Conservation (phyloP, 2,888 invertebrate genomes). For the Latheticus oryzae region DNA sequence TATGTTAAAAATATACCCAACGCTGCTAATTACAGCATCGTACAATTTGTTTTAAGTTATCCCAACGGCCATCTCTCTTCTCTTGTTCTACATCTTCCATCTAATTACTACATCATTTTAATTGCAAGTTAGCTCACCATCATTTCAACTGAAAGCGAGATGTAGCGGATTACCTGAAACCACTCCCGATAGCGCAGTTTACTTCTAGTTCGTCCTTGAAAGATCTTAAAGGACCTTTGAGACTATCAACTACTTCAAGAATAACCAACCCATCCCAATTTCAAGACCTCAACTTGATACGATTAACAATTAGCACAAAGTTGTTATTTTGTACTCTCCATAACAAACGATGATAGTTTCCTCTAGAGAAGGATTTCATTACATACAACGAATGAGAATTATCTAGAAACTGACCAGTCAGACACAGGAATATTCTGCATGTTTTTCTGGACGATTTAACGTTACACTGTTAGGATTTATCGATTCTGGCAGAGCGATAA, state of each 20-base stretch:
- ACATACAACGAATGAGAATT: conserved; percentile 9
- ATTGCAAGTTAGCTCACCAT: no score
- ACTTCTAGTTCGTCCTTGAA: conserved; percentile 9
- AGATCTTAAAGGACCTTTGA: conserved; percentile 5
- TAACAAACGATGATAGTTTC: conserved; percentile 1
- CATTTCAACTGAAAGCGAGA: background rate
- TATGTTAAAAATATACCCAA: no score
- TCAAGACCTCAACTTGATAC: conserved; percentile 11
- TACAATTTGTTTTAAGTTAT: conserved; percentile 2
- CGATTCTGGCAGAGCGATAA: conserved; percentile 23
- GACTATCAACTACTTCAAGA: conserved; percentile 11
- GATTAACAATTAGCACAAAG: conserved; percentile 21
- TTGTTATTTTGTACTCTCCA: conserved; percentile 15
- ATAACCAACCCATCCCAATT: conserved; percentile 3
- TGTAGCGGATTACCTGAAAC: conserved; percentile 28
- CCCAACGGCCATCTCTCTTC: conserved; percentile 6
- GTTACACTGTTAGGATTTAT: conserved; percentile 29
- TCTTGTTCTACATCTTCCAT: conserved; percentile 16
- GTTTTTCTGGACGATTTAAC: conserved; percentile 17
- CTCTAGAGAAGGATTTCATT: conserved; percentile 3
- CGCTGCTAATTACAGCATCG: background rate
- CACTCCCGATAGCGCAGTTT: conserved; percentile 16
- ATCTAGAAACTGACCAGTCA: conserved; percentile 3
- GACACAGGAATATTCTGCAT: conserved; percentile 13
- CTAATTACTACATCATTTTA: conserved; percentile 35